Evolutionary conservation across 2,797 vertebrate genomes (phyloP), one percentile per base, ranked within the genome.

Genomic region (Scolopax rusticola): DNA sequence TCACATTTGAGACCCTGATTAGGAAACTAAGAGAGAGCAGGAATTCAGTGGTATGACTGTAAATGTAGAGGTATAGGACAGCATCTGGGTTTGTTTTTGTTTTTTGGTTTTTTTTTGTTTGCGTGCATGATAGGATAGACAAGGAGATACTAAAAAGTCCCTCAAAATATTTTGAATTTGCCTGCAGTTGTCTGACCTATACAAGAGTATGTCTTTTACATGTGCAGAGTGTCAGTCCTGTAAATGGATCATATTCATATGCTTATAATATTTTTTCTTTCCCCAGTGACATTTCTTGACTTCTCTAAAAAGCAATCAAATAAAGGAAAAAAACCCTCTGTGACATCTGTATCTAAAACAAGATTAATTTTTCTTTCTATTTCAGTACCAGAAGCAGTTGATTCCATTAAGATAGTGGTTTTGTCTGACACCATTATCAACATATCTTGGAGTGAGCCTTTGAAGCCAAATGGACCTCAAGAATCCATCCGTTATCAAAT

Each of bases 401-500:
- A 38, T 40, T 67, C 71, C 23, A 69, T 97, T 78, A 82, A 94
- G 33, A 41, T 77, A 24, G 90, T 91, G 0, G 97, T 97, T 95
- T 80, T 96, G 73, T 98, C 98, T 67, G 97, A 98, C 71, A 97
- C 88, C 9, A 93, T 54, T 27, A 77, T 98, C 33, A 60, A 57
- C 12, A 27, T 98, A 88, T 90, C 93, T 78, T 98, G 98, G 98
- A 95, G 40, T 82, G 97, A 97, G 51, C 94, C 98, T 84, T 32
- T 56, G 33, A 91, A 96, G 74, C 97, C 98, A 56, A 98, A 98
- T 75, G 98, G 97, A 76, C 98, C 97, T 32, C 71, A 78, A 60
- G 97, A 97, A 69, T 97, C 54, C 13, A 85, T 98, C 28, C 96
- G 98, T 47, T 98, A 98, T 64, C 98, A 98, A 68, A 64, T 98